Base-by-base conservation (phyloP, 2,113 vertebrate species). In the Myotis lucifugus region DNA sequence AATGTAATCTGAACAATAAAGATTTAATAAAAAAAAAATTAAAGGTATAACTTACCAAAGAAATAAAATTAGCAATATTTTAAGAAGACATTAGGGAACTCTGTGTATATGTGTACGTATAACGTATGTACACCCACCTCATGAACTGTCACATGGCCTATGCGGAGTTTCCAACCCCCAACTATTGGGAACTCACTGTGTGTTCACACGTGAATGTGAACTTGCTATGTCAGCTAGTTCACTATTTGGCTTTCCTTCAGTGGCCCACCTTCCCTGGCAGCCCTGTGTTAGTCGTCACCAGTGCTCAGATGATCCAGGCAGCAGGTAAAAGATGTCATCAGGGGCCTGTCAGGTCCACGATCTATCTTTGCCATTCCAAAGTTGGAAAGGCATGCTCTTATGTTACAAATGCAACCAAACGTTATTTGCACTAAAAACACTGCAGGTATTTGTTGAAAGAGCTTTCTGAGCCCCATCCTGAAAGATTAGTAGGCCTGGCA, bases 351-450 rank as follows among this genome's bases (percentile, higher is more conserved):
- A 42, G 14, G 37, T 23, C 76, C 23, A 4, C 0, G 15, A 61
- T 78, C 69, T 82, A 21, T 82, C 37, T 77, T 88, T 59, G 72
- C 18, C 32, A 59, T 64, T 46, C 15, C 67, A 17, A 34, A 66
- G 1, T 48, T 32, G 7, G 88, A 48, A 64, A 86, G 12, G 3
- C 37, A 25, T 76, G 81, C 93, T 61, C 23, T 89, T 13, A 67
- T 37, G 84, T 21, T 82, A 21, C 88, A n/a, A 92, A 69, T 42
- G 29, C 40, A 78, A 54, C 19, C 48, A 74, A 37, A 18, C 11
- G 32, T 59, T 50, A 67, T 94, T 94, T 78, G 37, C n/a, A 32
- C n/a, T 13, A 37, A 86, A 92, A 96, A 76, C 67, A 37, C 21
- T 7, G 27, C 25, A 34, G 7, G 6, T 14, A 5, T 70, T 89